These are phyloP conservation scores for Acanthisitta chloris DNA, from an alignment of 2,113 vertebrate species.

Conservation along the genomic window DNA sequence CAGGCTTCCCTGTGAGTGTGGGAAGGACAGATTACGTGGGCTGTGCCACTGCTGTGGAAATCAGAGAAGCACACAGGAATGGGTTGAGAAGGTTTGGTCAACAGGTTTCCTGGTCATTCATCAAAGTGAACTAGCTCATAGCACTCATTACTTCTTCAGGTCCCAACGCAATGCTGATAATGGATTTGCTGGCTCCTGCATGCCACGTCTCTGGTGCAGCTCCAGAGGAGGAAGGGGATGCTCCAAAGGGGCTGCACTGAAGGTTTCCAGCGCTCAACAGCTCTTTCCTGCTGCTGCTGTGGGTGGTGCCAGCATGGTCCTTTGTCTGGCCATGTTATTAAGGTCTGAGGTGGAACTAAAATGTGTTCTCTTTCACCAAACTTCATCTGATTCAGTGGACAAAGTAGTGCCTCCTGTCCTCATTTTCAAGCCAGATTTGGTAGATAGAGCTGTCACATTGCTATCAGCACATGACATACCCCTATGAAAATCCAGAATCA, in stretches of 20 bases:
- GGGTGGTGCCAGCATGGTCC: fast-evolving
- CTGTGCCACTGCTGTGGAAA: not conserved
- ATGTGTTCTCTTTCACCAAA: not conserved
- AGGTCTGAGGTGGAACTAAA: not conserved
- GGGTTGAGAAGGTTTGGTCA: not conserved
- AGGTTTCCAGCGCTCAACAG: fast-evolving
- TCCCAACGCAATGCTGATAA: not conserved
- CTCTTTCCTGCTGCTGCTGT: not conserved
- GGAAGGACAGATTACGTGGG: not conserved
- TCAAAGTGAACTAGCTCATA: not conserved
- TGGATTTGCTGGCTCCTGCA: not conserved
- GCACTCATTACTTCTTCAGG: not conserved
- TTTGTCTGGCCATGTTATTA: not conserved
- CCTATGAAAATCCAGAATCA: not conserved
- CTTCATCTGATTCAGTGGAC: not conserved
- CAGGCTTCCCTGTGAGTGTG: not conserved
- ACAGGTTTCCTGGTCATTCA: not conserved
- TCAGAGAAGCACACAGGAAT: not conserved
- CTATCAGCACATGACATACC: too few species aligned
- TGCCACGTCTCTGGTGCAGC: not conserved
- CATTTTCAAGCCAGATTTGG: not conserved
- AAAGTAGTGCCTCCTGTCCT: not conserved
- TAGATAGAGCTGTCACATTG: not conserved
- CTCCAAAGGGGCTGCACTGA: not conserved
- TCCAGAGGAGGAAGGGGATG: not conserved